Evolutionary conservation across 1,140 invertebrate genomes (phyloP), one percentile per base, ranked within the genome.

Genomic region (Drosophila saltans): DNA sequence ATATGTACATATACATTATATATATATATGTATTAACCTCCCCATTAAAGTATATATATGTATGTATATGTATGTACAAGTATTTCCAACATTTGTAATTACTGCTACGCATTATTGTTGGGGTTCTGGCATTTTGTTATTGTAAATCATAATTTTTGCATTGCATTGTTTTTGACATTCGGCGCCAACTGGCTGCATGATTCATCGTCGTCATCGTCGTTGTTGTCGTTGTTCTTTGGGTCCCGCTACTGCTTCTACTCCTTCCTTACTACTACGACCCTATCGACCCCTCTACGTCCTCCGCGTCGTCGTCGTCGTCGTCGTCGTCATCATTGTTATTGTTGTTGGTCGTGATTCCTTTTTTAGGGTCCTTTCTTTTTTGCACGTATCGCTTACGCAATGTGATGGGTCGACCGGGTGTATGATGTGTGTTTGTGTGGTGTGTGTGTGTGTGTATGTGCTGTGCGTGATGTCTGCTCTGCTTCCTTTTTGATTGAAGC

Each of bases 141-240:
- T 84, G 81, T 84, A 84, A 77, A 85, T 85, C 81, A 81, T 74
- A 84, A 80, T 69, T 79, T 67, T 80, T 80, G 69, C 41, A 59
- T 80, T 79, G 83, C 82, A 85, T 85, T 86, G 82, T 85, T 85
- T 69, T 85, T 88, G 80, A 75, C 83, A 88, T 82, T 88, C 82
- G 82, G 79, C 83, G 82, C 83, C 82, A 88, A 88, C 82, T 88
- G 83, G 79, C 83, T 82, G 82, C 79, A 69, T 88, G 82, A 85
- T 86, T 85, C 82, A 85, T 85, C 83, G 82, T 63, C 71, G 63
- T 76, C 67, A 39, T n/a, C 69, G 66, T 76, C 67, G 21, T n/a
- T 63, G 66, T 48, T 70, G 76, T 77, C 45, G 63, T 64, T 28
- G 40, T 45, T 52, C 59, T 72, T 66, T 41, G 6, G 33, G 3